Evolutionary conservation across 1,140 invertebrate genomes (phyloP).

Genomic region (Calliphora vicina): DNA sequence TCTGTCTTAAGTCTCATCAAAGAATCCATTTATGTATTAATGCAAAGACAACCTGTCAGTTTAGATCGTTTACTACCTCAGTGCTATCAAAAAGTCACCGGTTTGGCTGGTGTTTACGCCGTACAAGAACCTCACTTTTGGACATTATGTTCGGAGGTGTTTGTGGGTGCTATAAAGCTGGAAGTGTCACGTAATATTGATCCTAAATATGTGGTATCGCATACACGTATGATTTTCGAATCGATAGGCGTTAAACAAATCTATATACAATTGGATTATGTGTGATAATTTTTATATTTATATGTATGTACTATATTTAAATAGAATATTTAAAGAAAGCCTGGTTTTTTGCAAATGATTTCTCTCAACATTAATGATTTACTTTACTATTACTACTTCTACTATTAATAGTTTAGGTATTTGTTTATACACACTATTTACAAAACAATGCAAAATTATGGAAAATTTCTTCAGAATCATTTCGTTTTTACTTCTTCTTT

Average conservation of each 20-base stretch:
- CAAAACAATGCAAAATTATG: neutral
- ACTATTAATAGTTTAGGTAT: neutral
- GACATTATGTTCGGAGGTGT: slow-evolving; percentile 93
- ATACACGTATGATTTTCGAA: slow-evolving; percentile 94
- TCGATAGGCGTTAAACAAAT: slow-evolving; percentile 87
- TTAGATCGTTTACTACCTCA: slow-evolving; percentile 85
- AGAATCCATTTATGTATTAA: slow-evolving; percentile 87
- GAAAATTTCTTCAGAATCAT: neutral
- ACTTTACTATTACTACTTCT: neutral
- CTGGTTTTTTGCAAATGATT: neutral
- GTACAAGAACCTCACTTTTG: slow-evolving; percentile 97
- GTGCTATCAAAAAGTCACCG: slow-evolving; percentile 90
- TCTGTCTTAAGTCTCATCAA: slow-evolving; percentile 83
- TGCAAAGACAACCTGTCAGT: slow-evolving; percentile 88
- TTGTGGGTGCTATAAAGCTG: slow-evolving; percentile 90
- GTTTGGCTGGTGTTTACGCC: slow-evolving; percentile 88
- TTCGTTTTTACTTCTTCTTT: neutral
- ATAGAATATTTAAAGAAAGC: neutral
- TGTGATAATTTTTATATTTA: slow-evolving; percentile 60
- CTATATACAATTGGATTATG: slow-evolving; percentile 92
- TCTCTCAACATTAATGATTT: slow-evolving; percentile 3
- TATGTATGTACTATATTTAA: neutral
- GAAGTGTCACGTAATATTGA: slow-evolving; percentile 92
- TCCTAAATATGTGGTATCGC: slow-evolving; percentile 87
- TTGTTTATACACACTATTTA: neutral